Evolutionary conservation across 2,797 vertebrate species (phyloP).

Genomic region (Sciurus vulgaris): DNA sequence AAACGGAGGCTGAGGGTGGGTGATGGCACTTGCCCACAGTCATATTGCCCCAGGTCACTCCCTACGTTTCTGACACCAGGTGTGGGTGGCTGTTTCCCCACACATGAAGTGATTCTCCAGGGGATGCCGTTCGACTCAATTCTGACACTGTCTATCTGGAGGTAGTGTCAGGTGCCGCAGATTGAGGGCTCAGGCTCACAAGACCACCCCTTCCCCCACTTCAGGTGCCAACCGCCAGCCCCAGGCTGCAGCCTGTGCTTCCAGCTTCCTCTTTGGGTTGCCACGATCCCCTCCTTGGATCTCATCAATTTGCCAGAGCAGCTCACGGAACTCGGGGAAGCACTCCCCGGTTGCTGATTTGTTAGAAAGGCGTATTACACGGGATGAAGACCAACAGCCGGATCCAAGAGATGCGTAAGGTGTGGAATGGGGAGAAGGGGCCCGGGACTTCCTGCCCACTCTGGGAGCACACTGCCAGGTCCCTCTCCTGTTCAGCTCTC

Average conservation of each 20-base stretch:
- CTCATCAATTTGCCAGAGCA: not conserved
- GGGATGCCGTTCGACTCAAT: not conserved
- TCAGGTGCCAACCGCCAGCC: not conserved
- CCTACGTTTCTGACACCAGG: not conserved
- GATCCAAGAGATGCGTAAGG: not conserved
- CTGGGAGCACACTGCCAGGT: too few species aligned
- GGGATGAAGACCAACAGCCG: not conserved
- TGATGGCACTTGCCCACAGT: not conserved
- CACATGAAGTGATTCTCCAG: not conserved
- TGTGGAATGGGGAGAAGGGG: not conserved
- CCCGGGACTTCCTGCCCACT: not conserved
- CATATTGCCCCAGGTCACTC: not conserved
- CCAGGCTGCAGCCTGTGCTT: not conserved
- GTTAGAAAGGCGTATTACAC: not conserved
- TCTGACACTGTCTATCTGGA: not conserved
- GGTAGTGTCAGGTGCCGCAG: not conserved
- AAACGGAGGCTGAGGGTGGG: not conserved
- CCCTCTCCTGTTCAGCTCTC: too few species aligned
- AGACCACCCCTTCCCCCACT: not conserved
- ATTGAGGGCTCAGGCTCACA: not conserved
- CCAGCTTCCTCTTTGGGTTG: not conserved
- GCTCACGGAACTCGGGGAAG: not conserved
- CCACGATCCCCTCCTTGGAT: too few species aligned
- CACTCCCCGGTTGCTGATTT: not conserved
- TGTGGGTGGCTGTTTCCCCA: not conserved